Evolutionary conservation across 2,113 vertebrate genomes (phyloP).

Genomic region (Amblyornis subalaris): DNA sequence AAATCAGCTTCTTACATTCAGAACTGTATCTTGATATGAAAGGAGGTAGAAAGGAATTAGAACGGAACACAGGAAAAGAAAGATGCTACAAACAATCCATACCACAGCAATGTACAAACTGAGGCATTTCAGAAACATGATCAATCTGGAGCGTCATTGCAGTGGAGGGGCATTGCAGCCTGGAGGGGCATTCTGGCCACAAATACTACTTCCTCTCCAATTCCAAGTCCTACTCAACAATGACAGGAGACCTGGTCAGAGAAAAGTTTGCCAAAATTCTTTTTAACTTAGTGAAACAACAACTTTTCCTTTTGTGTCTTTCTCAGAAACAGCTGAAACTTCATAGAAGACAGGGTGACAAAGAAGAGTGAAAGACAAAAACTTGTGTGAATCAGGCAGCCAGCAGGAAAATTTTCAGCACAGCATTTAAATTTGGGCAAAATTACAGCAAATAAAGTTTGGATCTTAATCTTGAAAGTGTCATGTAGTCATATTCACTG

Average conservation of each 20-base stretch:
- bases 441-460: neutral
- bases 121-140: neutral
- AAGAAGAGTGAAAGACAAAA: neutral
- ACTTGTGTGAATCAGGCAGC: neutral
- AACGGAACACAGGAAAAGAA: neutral
- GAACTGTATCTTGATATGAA: neutral
- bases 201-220: neutral
- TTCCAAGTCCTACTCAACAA: neutral
- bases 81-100: neutral
- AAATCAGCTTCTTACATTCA: neutral
- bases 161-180: neutral
- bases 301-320: neutral
- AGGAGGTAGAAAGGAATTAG: neutral
- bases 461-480: neutral
- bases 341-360: neutral
- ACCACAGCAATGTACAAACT: neutral
- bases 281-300: neutral
- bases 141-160: neutral
- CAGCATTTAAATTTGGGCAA: neutral
- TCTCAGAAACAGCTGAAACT: neutral
- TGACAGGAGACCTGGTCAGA: neutral
- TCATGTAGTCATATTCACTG: neutral
- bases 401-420: neutral
- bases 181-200: neutral
- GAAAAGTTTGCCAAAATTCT: neutral